Base-by-base conservation (phyloP, 2,113 vertebrate species). In the Scomber colias region DNA sequence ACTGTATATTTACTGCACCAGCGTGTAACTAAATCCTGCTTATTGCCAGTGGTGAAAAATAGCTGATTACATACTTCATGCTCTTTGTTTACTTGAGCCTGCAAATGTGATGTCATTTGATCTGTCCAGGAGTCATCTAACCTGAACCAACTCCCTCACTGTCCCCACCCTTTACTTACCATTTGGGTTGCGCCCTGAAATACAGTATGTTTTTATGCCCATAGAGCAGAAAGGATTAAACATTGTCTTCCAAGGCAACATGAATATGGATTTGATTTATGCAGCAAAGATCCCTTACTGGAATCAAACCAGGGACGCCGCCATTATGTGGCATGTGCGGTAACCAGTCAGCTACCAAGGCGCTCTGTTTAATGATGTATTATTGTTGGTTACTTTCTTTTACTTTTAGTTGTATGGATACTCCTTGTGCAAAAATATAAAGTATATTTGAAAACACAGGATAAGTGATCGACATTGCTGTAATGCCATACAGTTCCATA, bases 51-150 rank as follows among this genome's bases (percentile, higher is more conserved):
- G 40, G 61, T 35, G 24, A 59, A 62, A 74, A 72, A 79, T 56
- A 51, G 13, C 59, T 68, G 30, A 76, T 80, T 45, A 73, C 40
- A 30, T 45, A 76, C 46, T 51, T 62, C 12, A n/a, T 31, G 21
- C 12, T 54, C 53, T 62, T 45, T 68, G 72, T 73, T 70, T 71
- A 60, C 62, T 60, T 70, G 19, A 75, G 40, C 12, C 55, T 70
- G 59, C 9, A 66, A 66, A 75, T 61, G 55, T 82, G 30, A 60
- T 62, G 63, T 40, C n/a, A 83, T 71, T 35, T 81, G 50, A 71
- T 75, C 54, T 77, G 79, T 75, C 24, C 11, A 31, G 17, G 24
- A 51, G 31, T 81, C 77, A 48, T 16, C 12, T 30, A 27, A 61
- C 13, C 71, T 62, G 31, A 60, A 57, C 40, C 27, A 44, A 31